These are phyloP conservation scores for Streblospio benedicti DNA, from an alignment of 1,140 invertebrate species.

Conservation along the genomic window DNA sequence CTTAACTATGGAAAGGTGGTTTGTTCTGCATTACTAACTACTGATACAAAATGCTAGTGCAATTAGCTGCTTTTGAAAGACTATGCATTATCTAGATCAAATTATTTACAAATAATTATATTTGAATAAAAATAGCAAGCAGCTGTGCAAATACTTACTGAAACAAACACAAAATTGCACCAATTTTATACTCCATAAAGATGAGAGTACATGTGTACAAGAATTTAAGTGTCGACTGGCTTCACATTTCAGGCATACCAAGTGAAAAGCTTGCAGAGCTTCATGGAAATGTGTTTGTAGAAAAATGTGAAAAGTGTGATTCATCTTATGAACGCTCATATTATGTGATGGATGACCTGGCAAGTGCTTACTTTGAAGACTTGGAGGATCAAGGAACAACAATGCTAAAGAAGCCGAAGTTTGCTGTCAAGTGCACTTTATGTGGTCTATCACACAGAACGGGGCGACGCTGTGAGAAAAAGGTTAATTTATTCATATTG, in stretches of 20 bases:
- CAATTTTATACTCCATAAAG: neutral
- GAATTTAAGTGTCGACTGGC: no score
- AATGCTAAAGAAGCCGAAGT: no score
- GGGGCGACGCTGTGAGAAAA: no score
- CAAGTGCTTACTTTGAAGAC: neutral
- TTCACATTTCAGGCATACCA: conserved; percentile 55
- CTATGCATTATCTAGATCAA: neutral
- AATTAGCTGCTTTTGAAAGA: neutral
- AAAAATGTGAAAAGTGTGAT: conserved; percentile 79
- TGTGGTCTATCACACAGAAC: no score
- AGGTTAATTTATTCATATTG: no score
- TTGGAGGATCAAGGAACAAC: no score
- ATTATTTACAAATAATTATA: neutral
- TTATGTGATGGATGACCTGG: neutral
- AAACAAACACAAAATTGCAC: neutral
- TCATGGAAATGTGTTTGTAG: conserved; percentile 60
- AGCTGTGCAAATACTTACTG: neutral
- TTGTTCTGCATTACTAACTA: neutral
- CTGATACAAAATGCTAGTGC: neutral
- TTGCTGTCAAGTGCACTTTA: no score
- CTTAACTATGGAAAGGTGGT: neutral
- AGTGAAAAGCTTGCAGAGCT: conserved; percentile 69
- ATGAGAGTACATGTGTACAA: neutral
- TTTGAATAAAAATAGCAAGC: neutral
- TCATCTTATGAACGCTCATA: neutral